Conservation (phyloP, 35 echinoderm and acorn worm genomes). For the Ptychodera flava region DNA sequence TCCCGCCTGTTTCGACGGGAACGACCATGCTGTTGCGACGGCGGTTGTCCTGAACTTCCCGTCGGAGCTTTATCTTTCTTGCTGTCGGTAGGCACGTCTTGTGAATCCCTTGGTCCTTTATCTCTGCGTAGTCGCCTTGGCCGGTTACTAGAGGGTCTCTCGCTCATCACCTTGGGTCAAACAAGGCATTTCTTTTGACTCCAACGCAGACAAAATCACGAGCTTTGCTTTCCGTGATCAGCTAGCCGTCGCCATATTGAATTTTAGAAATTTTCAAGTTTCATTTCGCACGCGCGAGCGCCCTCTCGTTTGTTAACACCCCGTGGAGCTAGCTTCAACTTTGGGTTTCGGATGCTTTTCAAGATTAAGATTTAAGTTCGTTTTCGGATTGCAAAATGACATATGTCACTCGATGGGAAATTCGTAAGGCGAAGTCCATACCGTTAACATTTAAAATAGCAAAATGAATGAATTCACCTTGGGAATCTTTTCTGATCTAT, state of each 20-base stretch:
- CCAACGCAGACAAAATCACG: background rate
- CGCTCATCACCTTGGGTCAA: background rate
- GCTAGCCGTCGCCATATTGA: background rate
- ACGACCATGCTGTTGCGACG: background rate
- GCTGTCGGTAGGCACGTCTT: background rate
- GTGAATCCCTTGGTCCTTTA: background rate
- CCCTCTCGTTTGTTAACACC: too few species aligned
- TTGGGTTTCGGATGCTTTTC: too few species aligned
- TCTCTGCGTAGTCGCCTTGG: background rate
- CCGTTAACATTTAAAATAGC: too few species aligned
- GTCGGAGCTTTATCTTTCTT: background rate
- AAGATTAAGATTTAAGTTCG: too few species aligned
- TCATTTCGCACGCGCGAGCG: background rate
- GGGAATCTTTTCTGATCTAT: too few species aligned
- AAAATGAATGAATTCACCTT: too few species aligned
- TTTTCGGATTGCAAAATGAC: too few species aligned
- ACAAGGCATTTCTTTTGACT: background rate
- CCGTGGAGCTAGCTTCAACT: too few species aligned
- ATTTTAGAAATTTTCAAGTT: background rate
- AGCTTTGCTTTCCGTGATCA: background rate
- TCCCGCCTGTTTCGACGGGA: background rate
- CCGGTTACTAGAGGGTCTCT: background rate
- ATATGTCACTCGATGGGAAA: too few species aligned
- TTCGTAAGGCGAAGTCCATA: too few species aligned
- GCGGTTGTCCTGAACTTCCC: background rate